Base-by-base conservation (phyloP, 1,140 invertebrate species). In the Agrypnia vestita region DNA sequence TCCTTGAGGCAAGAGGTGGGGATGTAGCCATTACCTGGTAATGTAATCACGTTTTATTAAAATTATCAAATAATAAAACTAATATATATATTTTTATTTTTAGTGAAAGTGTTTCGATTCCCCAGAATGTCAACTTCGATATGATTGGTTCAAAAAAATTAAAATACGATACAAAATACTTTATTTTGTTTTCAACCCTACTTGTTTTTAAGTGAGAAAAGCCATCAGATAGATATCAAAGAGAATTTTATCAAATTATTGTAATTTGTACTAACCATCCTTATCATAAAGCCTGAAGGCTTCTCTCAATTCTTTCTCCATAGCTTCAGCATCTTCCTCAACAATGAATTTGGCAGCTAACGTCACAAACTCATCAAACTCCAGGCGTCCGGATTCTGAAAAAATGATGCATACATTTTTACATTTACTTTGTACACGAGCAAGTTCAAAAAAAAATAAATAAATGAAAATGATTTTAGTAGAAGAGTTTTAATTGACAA, bases 291-390 rank as follows among this genome's bases (percentile, higher is more conserved):
- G 92, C 85, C 96, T 93, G 91, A 98, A 98, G 43, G 97, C 97
- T 92, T 98, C 96, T 83, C 96, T 92, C 56, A 98, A 91, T 88
- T 98, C 97, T 88, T 98, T 97, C 85, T 96, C 94, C 91, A 96
- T 94, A 67, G 94, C 97, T 89, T 98, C 97, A 80, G 96, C 95
- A 85, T 98, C 97, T 86, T 97, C 96, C 89, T 98, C 96, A 86
- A 97, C 95, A 87, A 97, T 96, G 91, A 97, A 98, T 89, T 97
- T 96, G 83, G 96, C 95, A 43, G 96, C 97, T 83, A 98, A 91
- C 61, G 96, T 96, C 25, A 98, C 94, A 90, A 98, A 98, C 89
- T 98, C 97, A 82, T 95, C 95, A 88, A 98, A 98, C 89, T 98
- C 97, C 82, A 98, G 91, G 85, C 97, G 93, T 61, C 97, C 97